A percentile compares a stretch with the other conserved stretches of the same genome.
These are phyloP conservation scores for Steatornis caripensis DNA, from an alignment of 2,113 vertebrate genomes.

Conservation along the genomic window DNA sequence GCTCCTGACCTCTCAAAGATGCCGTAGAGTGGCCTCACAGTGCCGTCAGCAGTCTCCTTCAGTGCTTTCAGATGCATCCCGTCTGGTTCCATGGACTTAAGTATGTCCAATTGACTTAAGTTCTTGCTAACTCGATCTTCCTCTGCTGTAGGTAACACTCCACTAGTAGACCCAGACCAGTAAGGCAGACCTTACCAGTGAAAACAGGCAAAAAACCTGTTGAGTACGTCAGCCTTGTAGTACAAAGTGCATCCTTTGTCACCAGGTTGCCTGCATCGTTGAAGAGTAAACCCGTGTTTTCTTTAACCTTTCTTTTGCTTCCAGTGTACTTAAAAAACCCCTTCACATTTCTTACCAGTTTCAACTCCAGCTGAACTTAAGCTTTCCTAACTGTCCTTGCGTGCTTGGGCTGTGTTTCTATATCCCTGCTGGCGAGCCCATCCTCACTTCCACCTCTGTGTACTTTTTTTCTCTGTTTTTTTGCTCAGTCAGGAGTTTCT, in stretches of 20 bases:
- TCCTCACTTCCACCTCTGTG: not conserved
- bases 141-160: not conserved
- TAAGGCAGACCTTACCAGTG: not conserved
- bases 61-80: not conserved
- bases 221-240: not conserved
- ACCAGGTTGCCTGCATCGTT: not conserved
- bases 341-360: not conserved
- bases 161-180: not conserved
- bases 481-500: not conserved
- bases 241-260: not conserved
- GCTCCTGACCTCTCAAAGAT: no score
- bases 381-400: not conserved
- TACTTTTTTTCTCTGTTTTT: not conserved
- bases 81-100: not conserved
- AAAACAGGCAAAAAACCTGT: not conserved
- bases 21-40: not conserved
- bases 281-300: not conserved
- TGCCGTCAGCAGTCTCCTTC: not conserved
- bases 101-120: not conserved
- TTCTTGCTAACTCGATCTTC: not conserved
- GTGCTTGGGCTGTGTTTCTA: not conserved
- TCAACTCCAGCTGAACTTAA: not conserved
- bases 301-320: not conserved
- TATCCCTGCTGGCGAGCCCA: not conserved
- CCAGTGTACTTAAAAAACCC: not conserved